Evolutionary conservation across 2,888 invertebrate genomes (phyloP), one percentile per base, ranked within the genome.

Genomic region (Tenthredo scrophulariae): DNA sequence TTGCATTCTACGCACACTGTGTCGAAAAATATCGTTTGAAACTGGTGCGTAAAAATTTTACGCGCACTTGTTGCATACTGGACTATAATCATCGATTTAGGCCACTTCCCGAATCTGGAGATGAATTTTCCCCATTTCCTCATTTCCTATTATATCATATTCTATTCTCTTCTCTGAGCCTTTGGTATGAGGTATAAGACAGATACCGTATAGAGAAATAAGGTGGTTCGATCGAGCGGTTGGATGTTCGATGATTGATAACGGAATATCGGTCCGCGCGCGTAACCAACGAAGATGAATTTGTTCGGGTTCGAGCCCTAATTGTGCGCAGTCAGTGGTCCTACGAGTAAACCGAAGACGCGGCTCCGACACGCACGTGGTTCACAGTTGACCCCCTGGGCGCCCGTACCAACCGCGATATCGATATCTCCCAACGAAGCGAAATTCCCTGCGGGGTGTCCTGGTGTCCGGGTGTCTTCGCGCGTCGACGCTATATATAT

Each of bases 311-410:
- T 88, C 87, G 89, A 89, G 89, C 86, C 90, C 91, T 91, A 92
- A 92, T 92, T 92, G 91, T 91, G 91, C 91, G 87, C 91, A 91
- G 91, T 91, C 91, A 92, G 91, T 88, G 91, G 82, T 83, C 82
- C 82, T 46, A 5, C 65, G 18, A n/a, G 75, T 43, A 54, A 77
- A 26, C 77, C n/a, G 9, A 54, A 43, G 33, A 10, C 29, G 50
- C 29, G 50, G 22, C 6, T 37, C 62, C 62, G 80, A 80, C 80
- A 80, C 80, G 80, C 82, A 83, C 82, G 82, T 67, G 82, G 82
- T 83, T 83, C 43, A 15, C 4, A 37, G 18, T 67, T 80, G 67
- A 65, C 82, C 82, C 82, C 82, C 82, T 67, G 43, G 65, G 67
- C 26, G 40, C n/a, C 82, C 67, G 82, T 77, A 77, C 77, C 67